Evolutionary conservation across 2,797 vertebrate species (phyloP), one percentile per base, ranked within the genome.

Genomic region (Lutjanus campechanus): DNA sequence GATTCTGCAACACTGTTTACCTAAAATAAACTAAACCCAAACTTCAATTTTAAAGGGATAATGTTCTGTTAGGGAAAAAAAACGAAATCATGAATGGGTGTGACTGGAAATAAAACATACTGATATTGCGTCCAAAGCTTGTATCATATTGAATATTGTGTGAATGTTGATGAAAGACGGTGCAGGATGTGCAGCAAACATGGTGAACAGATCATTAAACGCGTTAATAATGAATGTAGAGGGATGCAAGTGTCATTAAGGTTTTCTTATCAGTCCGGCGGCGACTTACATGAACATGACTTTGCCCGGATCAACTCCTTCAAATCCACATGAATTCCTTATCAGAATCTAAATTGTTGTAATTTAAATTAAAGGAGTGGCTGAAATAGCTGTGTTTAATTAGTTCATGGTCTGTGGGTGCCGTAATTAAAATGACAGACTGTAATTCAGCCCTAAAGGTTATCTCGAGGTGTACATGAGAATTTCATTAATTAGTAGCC

Each of bases 341-440:
- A 76, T 56, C 4, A 20, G 10, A 46, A 22, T 70, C 5, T 29
- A 59, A 78, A 56, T 54, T 77, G 40, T 63, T 51, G 43, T 43
- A 78, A 0, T 43, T 84, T 60, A 55, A 76, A 70, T 66, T 17
- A 60, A 64, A 69, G 12, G 15, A n/a, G 41, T 47, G 17, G 12
- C 66, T 68, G 12, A 72, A 85, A 79, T 75, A 76, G 41, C 16
- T 29, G 15, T 46, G 19, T 65, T 80, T 75, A 90, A 85, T 88
- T 76, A 80, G 13, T 40, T 71, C 65, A 69, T 47, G 50, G 43
- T 77, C 51, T 59, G 68, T 69, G 25, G 55, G 54, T 72, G 61
- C 22, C 17, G 29, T 47, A 85, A 89, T 87, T 87, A 89, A 82
- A 80, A 72, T 69, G 54, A 73, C 29, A 65, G 47, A 59, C 61